Evolutionary conservation across 2,113 vertebrate species (phyloP).

Genomic region (Chionodraco myersi): DNA sequence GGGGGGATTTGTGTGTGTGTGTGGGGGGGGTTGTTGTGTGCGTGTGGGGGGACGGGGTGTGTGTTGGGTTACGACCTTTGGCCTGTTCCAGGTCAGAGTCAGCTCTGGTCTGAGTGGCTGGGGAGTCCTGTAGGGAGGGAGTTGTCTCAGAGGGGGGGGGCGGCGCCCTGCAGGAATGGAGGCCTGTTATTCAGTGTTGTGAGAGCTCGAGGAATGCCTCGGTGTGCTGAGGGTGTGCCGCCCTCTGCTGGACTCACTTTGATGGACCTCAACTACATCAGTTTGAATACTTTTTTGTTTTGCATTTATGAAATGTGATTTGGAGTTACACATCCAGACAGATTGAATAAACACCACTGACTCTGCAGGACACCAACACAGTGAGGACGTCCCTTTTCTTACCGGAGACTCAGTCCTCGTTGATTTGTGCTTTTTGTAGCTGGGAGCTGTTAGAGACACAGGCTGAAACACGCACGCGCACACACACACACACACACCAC

Average conservation of each 20-base stretch:
- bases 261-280: background rate
- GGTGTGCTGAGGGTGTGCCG: background rate
- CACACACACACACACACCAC: too few species aligned
- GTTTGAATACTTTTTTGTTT: too few species aligned
- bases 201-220: too few species aligned
- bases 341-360: too few species aligned
- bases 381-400: slow-evolving; percentile 36
- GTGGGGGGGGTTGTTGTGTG: too few species aligned
- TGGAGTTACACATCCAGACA: too few species aligned
- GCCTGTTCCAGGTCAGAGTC: slow-evolving; percentile 64
- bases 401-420: slow-evolving; percentile 70
- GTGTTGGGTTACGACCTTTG: slow-evolving; percentile 72
- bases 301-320: background rate
- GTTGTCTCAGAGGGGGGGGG: slow-evolving; percentile 88
- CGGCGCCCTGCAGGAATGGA: slow-evolving; percentile 52
- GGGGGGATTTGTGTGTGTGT: too few species aligned
- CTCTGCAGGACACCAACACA: background rate
- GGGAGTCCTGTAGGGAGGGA: slow-evolving; percentile 89
- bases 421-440: slow-evolving; percentile 71
- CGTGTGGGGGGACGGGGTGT: too few species aligned
- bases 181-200: background rate
- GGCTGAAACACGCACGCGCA: slow-evolving; percentile 68
- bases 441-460: slow-evolving; percentile 75
- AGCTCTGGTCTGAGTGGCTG: slow-evolving; percentile 59
- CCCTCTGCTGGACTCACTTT: slow-evolving; percentile 38